These are phyloP conservation scores for Carabus problematicus DNA, from an alignment of 2,888 invertebrate species.

Conservation along the genomic window DNA sequence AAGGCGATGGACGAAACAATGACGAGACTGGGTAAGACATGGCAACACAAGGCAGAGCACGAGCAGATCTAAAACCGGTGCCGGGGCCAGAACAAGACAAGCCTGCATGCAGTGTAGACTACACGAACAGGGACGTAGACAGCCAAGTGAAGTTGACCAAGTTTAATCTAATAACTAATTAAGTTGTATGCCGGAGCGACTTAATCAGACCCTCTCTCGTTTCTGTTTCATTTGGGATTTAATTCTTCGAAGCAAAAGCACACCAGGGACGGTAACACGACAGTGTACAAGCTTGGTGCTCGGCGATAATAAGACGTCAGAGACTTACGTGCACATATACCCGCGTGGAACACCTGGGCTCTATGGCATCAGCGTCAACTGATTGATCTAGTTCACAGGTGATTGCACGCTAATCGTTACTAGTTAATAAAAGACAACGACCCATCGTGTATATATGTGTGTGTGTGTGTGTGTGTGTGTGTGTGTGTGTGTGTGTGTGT, in stretches of 20 bases:
- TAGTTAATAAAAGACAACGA: background rate
- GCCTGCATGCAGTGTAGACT: conserved; percentile 25
- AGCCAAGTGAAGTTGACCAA: conserved; percentile 41
- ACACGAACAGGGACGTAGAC: conserved; percentile 3
- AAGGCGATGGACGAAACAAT: background rate
- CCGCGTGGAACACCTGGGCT: background rate
- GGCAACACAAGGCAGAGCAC: conserved; percentile 21
- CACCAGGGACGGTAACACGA: conserved; percentile 24
- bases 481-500: no score
- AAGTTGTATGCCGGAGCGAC: conserved; percentile 44
- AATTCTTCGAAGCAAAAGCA: conserved; percentile 44
- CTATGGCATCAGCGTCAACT: background rate
- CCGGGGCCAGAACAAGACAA: background rate
- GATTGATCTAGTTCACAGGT: background rate
- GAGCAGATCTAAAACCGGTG: background rate
- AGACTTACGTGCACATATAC: conserved; percentile 3
- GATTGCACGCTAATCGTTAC: background rate
- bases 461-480: no score
- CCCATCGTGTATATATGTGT: no score
- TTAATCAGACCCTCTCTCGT: conserved; percentile 46
- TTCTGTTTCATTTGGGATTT: conserved; percentile 46
- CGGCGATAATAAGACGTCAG: conserved; percentile 35
- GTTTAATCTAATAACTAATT: conserved; percentile 49
- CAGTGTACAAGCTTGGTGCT: conserved; percentile 17
- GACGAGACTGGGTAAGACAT: background rate